Conservation (phyloP, 2,797 vertebrate genomes). For the Linurgus olivaceus region DNA sequence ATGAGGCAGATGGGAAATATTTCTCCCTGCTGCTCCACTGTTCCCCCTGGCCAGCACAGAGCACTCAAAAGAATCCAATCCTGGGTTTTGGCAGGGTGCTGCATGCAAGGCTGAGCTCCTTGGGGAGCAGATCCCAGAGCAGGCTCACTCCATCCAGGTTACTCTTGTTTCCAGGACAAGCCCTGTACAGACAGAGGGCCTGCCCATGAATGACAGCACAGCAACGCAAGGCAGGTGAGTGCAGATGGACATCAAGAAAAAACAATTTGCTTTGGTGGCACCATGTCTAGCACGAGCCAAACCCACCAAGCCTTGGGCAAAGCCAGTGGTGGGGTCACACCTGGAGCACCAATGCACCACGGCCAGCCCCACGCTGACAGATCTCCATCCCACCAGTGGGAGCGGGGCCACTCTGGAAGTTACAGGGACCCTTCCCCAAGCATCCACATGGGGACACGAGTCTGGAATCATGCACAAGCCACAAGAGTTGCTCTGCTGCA, state of each 20-base stretch:
- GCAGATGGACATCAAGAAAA: neutral
- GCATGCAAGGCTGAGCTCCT: neutral
- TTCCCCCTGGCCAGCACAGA: neutral
- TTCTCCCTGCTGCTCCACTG: neutral
- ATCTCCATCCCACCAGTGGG: accelerated
- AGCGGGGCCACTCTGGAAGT: neutral
- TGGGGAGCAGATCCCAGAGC: neutral
- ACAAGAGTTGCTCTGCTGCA: neutral
- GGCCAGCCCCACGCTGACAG: neutral
- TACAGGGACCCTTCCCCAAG: neutral
- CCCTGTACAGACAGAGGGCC: neutral
- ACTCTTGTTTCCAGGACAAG: neutral
- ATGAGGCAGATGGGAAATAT: neutral
- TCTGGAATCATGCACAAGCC: accelerated
- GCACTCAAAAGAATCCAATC: neutral
- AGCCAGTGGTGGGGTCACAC: neutral
- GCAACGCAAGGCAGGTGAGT: neutral
- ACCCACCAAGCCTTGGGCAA: neutral
- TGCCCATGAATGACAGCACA: neutral
- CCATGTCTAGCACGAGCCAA: neutral
- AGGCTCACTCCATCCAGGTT: neutral
- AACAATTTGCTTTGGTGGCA: neutral
- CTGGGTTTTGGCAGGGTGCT: neutral
- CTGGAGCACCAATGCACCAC: neutral
- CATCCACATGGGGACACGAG: accelerated